A percentile compares a stretch with the other conserved stretches of the same genome.
Conservation (phyloP, 2,888 invertebrate genomes). For the Danaus chrysippus region DNA sequence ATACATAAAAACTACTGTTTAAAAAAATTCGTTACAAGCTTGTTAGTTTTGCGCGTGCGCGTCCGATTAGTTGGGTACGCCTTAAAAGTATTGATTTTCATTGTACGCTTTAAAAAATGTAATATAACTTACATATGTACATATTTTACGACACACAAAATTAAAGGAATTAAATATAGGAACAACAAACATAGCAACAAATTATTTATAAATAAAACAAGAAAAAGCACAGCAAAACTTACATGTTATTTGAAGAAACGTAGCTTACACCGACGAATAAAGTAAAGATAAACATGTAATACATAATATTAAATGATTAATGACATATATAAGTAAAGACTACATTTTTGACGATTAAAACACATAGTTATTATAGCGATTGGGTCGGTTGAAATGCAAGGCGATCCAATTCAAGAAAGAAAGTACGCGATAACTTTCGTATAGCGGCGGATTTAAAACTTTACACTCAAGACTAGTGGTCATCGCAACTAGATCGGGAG, state of each 20-base stretch:
- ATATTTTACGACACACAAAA: too few species aligned
- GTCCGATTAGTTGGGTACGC: background rate
- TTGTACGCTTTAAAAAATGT: background rate
- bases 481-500: conserved; percentile 2
- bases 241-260: conserved; percentile 1
- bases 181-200: too few species aligned
- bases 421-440: background rate
- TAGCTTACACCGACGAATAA: background rate
- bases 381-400: background rate
- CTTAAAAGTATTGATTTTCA: background rate
- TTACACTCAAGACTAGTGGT: background rate
- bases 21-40: too few species aligned
- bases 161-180: too few species aligned
- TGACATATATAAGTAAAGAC: background rate
- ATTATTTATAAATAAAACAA: background rate
- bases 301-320: background rate
- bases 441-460: background rate
- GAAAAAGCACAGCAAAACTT: background rate
- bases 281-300: background rate
- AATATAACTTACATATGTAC: too few species aligned
- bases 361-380: background rate
- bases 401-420: background rate
- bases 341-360: background rate
- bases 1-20: too few species aligned
- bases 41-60: background rate